Evolutionary conservation across 2,888 invertebrate genomes (phyloP).

Genomic region (Leptopilina myrica): DNA sequence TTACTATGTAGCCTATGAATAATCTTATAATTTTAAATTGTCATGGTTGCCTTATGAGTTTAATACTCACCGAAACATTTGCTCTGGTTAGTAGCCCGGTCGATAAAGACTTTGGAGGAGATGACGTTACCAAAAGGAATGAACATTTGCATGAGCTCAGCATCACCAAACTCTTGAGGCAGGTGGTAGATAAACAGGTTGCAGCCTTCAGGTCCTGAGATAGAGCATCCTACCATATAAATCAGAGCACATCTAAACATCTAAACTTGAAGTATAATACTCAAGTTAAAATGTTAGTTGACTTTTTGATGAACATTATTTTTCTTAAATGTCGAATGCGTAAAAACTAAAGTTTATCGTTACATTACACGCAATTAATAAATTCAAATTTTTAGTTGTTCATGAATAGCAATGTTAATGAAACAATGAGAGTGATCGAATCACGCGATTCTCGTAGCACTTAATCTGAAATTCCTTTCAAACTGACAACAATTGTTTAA

Average conservation of each 20-base stretch:
- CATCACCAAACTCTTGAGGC: slow-evolving; percentile 99
- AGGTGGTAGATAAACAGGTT: slow-evolving; percentile 99
- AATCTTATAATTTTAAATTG: no score
- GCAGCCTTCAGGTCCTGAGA: slow-evolving; percentile 99
- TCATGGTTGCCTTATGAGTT: slow-evolving; percentile 19
- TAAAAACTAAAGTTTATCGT: slow-evolving; percentile 28
- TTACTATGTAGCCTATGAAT: no score
- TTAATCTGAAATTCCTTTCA: no score
- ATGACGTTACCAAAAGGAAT: slow-evolving; percentile 99
- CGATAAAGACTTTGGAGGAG: slow-evolving; percentile 99
- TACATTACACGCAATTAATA: slow-evolving; percentile 13
- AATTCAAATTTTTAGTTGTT: slow-evolving; percentile 25
- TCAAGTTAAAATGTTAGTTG: slow-evolving; percentile 74
- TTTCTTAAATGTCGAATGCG: slow-evolving; percentile 46
- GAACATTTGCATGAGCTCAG: slow-evolving; percentile 99
- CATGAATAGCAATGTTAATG: slow-evolving; percentile 63
- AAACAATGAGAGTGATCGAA: slow-evolving; percentile 66
- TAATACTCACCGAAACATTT: slow-evolving; percentile 98
- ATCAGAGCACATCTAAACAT: slow-evolving; percentile 77
- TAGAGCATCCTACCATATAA: slow-evolving; percentile 88
- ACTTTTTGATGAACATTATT: slow-evolving; percentile 67
- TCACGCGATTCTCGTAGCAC: slow-evolving; percentile 60
- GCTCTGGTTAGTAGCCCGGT: slow-evolving; percentile 99
- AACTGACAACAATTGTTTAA: no score
- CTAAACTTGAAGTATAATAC: slow-evolving; percentile 77